Base-by-base conservation (phyloP, 1,140 invertebrate genomes). In the Ylistrum balloti region DNA sequence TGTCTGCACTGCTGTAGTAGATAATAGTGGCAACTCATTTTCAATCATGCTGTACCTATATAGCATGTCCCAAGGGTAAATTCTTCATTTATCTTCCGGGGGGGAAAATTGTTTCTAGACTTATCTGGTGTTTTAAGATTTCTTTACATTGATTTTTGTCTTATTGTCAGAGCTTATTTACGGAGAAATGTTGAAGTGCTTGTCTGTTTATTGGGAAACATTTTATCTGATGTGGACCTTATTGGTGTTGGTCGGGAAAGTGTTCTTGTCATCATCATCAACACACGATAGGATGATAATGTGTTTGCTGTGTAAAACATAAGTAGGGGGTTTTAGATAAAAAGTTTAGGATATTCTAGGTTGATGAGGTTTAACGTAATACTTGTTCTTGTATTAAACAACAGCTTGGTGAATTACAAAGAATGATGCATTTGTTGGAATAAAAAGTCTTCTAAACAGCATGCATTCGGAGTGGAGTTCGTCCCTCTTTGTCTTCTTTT, bases 131-230 rank as follows among this genome's bases (percentile, higher is more conserved):
- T 28, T 74, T 11, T 74, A 74, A n/a, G 28, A n/a, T 74, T n/a
- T 74, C 22, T n/a, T 74, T 5, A n/a, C 17, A 74, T 74, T 28
- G 56, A 74, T 74, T 74, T 45, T 74, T n/a, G 56, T 74, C 56
- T 74, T n/a, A 74, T 74, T 28, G 56, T 74, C 56, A 28, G 56
- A 28, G 5, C 20, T 17, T 74, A n/a, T 74, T 74, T 74, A 74
- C 56, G 7, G 5, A 74, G 22, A 74, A n/a, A 28, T 74, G 41
- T 74, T 74, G 56, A n/a, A 28, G 56, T 74, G 56, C 56, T 74
- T 74, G 56, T 74, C 56, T 74, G 11, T 74, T 74, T n/a, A 74
- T 74, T 74, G 28, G 56, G 56, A 74, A 74, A 74, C 56, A 28
- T n/a, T n/a, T 74, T 74, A 74, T 74, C 56, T 5, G 56, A 74